A percentile compares a stretch with the other conserved stretches of the same genome.
Conservation (phyloP, 2,888 invertebrate genomes). For the Callimorpha dominula region DNA sequence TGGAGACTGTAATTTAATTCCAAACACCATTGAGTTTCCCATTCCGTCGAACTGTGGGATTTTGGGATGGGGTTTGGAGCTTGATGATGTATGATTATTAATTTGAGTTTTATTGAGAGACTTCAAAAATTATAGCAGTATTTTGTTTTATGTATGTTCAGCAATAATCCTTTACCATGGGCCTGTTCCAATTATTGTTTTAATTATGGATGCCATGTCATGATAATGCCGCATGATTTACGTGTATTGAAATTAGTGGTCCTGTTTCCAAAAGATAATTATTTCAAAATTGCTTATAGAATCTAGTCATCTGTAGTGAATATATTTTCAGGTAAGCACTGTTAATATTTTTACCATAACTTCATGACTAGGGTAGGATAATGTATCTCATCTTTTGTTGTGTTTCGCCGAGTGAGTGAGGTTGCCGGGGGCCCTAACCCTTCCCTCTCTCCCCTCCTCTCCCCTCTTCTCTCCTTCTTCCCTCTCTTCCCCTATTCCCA, state of each 20-base stretch:
- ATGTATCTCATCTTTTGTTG: too few relatives aligned
- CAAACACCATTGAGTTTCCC: constrained; percentile 36
- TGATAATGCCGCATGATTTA: background rate
- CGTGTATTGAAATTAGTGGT: background rate
- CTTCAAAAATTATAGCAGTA: background rate
- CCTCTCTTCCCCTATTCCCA: too few relatives aligned
- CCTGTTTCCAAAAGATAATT: background rate
- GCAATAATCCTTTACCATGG: background rate
- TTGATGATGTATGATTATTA: constrained; percentile 8
- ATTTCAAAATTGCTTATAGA: background rate
- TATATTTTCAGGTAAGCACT: background rate
- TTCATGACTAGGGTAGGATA: too few relatives aligned
- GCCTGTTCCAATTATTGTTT: background rate
- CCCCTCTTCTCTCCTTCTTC: too few relatives aligned
- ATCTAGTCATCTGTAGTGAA: background rate
- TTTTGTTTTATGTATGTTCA: background rate
- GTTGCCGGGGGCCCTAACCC: too few relatives aligned
- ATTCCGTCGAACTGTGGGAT: constrained; percentile 37
- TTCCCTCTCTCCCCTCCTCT: too few relatives aligned
- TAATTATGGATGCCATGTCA: background rate
- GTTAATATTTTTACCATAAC: too few relatives aligned
- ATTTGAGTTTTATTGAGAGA: constrained; percentile 3
- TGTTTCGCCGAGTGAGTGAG: too few relatives aligned
- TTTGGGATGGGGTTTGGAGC: background rate
- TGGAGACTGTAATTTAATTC: constrained; percentile 54